Percentiles rank a stretch among this genome's conserved stretches.
Evolutionary conservation across 2,113 vertebrate species (phyloP).

Genomic region (Rhagologus leucostigma): DNA sequence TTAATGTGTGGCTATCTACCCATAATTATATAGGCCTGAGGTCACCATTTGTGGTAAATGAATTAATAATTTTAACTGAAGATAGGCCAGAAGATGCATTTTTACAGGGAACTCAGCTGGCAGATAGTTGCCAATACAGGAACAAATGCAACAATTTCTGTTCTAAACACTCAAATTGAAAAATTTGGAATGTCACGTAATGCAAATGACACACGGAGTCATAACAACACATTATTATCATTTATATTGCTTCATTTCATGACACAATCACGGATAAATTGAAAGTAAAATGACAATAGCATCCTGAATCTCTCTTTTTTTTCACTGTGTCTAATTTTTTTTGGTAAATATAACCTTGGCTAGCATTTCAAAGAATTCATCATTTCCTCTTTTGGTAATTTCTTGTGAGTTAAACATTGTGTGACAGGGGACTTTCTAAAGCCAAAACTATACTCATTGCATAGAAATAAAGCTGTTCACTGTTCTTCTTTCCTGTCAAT

Average conservation of each 20-base stretch:
- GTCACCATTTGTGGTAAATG: neutral
- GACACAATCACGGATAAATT: conserved; percentile 34
- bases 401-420: neutral
- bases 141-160: conserved; percentile 46
- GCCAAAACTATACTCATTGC: neutral
- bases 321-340: neutral
- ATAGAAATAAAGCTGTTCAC: neutral
- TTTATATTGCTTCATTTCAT: conserved; percentile 53
- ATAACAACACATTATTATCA: conserved; percentile 48
- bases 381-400: conserved; percentile 5
- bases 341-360: conserved; percentile 6
- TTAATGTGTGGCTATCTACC: neutral
- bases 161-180: conserved; percentile 22
- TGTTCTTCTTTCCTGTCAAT: neutral
- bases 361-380: conserved; percentile 3
- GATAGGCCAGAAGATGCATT: neutral
- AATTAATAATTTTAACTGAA: conserved; percentile 25
- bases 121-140: conserved; percentile 7
- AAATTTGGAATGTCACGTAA: neutral
- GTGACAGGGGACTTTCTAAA: neutral
- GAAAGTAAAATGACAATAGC: conserved; percentile 45
- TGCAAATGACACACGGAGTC: conserved; percentile 38
- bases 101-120: neutral
- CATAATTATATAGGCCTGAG: neutral
- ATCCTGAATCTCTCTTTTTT: neutral